Evolutionary conservation across 2,888 invertebrate genomes (phyloP).

Genomic region (Eupithecia insigniata): DNA sequence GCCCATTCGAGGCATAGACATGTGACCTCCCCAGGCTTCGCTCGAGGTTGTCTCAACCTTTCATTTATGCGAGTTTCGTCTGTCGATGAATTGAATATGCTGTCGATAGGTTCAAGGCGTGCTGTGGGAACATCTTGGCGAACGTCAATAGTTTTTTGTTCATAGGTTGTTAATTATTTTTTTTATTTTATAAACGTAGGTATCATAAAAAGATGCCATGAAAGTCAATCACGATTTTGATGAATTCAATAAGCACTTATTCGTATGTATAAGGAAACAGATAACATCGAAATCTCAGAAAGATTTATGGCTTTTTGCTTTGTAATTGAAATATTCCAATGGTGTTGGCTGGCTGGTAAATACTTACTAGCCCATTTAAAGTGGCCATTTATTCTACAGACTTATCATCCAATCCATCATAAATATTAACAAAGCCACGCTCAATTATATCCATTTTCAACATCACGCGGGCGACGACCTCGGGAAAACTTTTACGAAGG

Average conservation of each 20-base stretch:
- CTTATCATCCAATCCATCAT: conserved; percentile 8
- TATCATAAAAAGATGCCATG: not conserved
- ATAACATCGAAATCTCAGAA: conserved; percentile 15
- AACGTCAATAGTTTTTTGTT: conserved; percentile 57
- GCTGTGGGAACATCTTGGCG: conserved; percentile 52
- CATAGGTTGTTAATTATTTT: conserved; percentile 33
- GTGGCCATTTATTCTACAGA: not conserved
- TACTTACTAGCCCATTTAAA: not conserved
- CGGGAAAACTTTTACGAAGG: conserved; percentile 33
- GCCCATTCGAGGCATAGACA: conserved; percentile 72
- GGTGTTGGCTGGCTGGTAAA: not conserved
- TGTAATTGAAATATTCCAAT: not conserved
- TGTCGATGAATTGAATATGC: conserved; percentile 53
- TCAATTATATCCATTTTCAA: conserved; percentile 29
- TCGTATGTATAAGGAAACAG: conserved; percentile 14
- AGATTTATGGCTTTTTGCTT: not conserved
- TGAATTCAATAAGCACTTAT: conserved; percentile 23
- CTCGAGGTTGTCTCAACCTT: conserved; percentile 70
- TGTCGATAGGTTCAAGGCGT: conserved; percentile 62
- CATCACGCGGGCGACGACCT: conserved; percentile 48
- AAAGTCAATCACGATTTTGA: conserved; percentile 40
- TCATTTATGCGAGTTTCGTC: conserved; percentile 54
- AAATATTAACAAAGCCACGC: conserved; percentile 34
- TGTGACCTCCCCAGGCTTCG: conserved; percentile 64
- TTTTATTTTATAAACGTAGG: not conserved